These are phyloP conservation scores for Mormyrus iriodes DNA, from an alignment of 2,113 vertebrate genomes.

Conservation along the genomic window DNA sequence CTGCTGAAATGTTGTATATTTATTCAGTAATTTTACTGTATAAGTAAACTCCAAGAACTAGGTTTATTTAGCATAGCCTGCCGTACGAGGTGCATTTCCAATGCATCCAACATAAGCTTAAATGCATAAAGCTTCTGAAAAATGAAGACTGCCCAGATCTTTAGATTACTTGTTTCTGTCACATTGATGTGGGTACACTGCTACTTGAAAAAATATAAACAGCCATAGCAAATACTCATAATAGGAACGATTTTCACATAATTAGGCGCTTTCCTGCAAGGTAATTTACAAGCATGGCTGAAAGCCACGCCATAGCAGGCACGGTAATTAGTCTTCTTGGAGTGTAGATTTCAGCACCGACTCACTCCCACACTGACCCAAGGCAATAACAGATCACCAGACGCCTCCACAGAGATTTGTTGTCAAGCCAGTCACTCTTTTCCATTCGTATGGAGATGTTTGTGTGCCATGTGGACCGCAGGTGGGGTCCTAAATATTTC, in stretches of 20 bases:
- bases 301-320: constrained; percentile 37
- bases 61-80: not conserved
- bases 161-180: not conserved
- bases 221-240: constrained; percentile 12
- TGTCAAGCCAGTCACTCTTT: constrained; percentile 63
- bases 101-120: not conserved
- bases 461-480: constrained; percentile 56
- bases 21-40: constrained; percentile 5
- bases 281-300: constrained; percentile 39
- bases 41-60: not conserved
- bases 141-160: not conserved
- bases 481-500: not conserved
- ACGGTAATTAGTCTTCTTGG: constrained; percentile 65
- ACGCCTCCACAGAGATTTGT: constrained; percentile 52
- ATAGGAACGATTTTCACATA: constrained; percentile 11
- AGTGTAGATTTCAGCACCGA: constrained; percentile 47
- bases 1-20: constrained; percentile 40
- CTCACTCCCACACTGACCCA: constrained; percentile 54
- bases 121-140: not conserved
- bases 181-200: not conserved
- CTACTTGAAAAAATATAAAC: constrained; percentile 20
- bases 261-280: constrained; percentile 19
- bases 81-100: not conserved
- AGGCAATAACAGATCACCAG: constrained; percentile 58
- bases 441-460: constrained; percentile 52